Evolutionary conservation across 2,113 vertebrate genomes (phyloP).

Genomic region (Corapipo altera): DNA sequence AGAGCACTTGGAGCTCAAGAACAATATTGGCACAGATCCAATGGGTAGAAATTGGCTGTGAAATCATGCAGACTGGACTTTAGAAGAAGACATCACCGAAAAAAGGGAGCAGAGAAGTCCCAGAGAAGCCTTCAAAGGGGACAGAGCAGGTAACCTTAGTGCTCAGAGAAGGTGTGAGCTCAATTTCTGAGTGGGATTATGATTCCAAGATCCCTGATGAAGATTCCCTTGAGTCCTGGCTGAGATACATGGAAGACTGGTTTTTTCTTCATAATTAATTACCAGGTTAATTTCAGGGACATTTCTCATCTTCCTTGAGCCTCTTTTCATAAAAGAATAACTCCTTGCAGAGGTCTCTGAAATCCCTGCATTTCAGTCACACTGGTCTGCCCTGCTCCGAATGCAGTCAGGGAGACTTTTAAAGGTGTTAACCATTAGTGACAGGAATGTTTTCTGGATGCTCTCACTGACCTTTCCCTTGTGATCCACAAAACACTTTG

Average conservation of each 20-base stretch:
- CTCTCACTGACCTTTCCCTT: constrained; percentile 42
- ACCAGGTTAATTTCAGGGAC: not conserved
- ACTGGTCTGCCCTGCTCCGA: not conserved
- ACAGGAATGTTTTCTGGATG: not conserved
- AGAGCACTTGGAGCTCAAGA: not conserved
- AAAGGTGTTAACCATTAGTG: constrained; percentile 49
- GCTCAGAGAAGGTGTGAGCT: not conserved
- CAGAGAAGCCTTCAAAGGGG: not conserved
- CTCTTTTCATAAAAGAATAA: not conserved
- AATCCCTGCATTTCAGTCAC: not conserved
- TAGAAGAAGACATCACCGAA: not conserved
- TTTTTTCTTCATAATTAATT: not conserved
- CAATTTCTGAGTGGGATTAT: not conserved
- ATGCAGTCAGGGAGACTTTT: not conserved
- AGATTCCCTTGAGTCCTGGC: not conserved
- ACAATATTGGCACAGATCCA: not conserved
- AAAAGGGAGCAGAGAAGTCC: not conserved
- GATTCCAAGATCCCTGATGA: not conserved
- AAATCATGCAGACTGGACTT: not conserved
- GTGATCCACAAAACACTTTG: constrained; percentile 2
- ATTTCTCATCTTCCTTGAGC: not conserved
- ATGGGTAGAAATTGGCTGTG: not conserved
- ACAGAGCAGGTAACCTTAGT: not conserved
- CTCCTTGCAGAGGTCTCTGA: not conserved
- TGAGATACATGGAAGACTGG: not conserved